These are phyloP conservation scores for Drosophila sp. DNA, from an alignment of 1,140 invertebrate genomes.

Conservation along the genomic window DNA sequence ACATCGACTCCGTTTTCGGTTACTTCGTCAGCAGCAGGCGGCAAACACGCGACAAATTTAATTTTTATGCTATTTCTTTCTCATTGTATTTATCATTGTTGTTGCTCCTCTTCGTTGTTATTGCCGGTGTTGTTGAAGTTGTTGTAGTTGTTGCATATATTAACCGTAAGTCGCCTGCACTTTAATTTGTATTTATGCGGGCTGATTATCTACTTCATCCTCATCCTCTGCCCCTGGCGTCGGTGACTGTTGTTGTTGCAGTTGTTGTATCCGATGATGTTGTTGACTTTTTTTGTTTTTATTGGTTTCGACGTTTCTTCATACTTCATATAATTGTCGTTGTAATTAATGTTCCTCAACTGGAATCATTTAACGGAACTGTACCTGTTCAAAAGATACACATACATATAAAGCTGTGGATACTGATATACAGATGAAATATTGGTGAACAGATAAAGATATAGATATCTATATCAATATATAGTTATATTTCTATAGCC, in stretches of 20 bases:
- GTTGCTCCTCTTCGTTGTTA: constrained; percentile 34
- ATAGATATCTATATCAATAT: too few species aligned
- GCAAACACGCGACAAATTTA: constrained; percentile 82
- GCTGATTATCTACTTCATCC: constrained; percentile 66
- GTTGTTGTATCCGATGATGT: constrained; percentile 58
- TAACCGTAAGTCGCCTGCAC: constrained; percentile 80
- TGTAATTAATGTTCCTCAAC: constrained; percentile 23
- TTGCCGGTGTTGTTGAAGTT: constrained; percentile 33
- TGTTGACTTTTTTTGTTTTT: constrained; percentile 67
- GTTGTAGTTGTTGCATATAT: constrained; percentile 73
- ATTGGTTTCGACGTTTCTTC: constrained; percentile 68
- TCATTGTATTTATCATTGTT: constrained; percentile 61
- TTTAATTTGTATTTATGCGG: constrained; percentile 82
- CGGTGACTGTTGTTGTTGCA: neutral
- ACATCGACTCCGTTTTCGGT: constrained; percentile 44
- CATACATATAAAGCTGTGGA: neutral
- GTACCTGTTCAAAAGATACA: constrained; percentile 44
- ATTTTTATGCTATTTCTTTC: constrained; percentile 78
- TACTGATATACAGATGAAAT: too few species aligned
- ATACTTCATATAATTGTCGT: constrained; percentile 31
- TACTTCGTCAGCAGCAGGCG: constrained; percentile 55
- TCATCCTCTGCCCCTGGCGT: neutral
- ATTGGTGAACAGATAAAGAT: too few species aligned
- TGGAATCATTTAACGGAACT: constrained; percentile 57
- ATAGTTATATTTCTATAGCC: too few species aligned